Base-by-base conservation (phyloP, 1,140 invertebrate genomes). In the Ceratina calcarata region DNA sequence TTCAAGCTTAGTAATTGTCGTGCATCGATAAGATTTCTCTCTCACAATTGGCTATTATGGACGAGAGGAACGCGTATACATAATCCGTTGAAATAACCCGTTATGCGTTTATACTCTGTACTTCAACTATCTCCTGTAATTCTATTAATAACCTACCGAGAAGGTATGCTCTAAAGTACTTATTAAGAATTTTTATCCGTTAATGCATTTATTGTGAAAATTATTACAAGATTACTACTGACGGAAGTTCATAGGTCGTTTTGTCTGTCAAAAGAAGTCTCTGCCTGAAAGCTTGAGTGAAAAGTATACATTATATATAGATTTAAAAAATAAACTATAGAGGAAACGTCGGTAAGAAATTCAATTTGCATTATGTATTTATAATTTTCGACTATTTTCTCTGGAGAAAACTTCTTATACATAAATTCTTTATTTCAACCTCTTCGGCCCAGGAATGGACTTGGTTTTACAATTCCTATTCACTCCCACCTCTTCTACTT, bases 31-130 rank as follows among this genome's bases (percentile, higher is more conserved):
- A 62, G 18, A 32, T 49, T 10, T 15, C 20, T 27, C 8, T 62
- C 58, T 13, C 49, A 16, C 70, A 20, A 78, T 72, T 37, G 12
- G 32, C 24, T 72, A 37, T 20, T 51, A 51, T n/a, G 13, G 8
- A 18, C 32, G 20, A 60, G 22, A 58, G 32, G 2, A 24, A 24
- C 45, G 13, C 3, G 13, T 22, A 6, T 67, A 67, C 16, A 45
- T 45, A 45, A 45, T n/a, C 37, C 2, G 12, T 22, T 16, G 32
- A 32, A n/a, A 69, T 55, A 69, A 69, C 16, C 16, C 15, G 49
- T 68, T n/a, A n/a, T 24, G 4, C n/a, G 13, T 15, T 55, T 7
- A 6, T 8, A 27, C 27, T 18, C 16, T n/a, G 16, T 4, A 16
- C 10, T 15, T n/a, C 3, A 24, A 69, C 24, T 55, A n/a, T 69